phyloP scores from a whole-genome alignment of 2,113 vertebrate species.

The Turdus rufiventris region DNA sequence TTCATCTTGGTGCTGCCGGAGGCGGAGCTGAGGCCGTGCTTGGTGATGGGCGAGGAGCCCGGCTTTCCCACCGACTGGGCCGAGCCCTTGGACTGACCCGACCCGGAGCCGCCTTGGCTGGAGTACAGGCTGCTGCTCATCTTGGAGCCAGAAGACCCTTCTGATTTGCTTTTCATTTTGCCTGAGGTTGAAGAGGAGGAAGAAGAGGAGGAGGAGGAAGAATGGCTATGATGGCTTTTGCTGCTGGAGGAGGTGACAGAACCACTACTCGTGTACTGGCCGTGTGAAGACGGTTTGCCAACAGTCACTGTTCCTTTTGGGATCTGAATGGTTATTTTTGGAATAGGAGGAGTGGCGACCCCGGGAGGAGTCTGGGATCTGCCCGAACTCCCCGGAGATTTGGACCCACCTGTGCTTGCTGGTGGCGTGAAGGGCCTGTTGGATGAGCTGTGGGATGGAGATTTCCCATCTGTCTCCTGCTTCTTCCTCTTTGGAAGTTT shows the following conservation, averaged over 20 bases:
- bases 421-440: slow-evolving; percentile 93
- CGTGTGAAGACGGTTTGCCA: slow-evolving; percentile 90
- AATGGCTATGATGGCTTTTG: slow-evolving; percentile 95
- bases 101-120: slow-evolving; percentile 75
- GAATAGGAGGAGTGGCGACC: slow-evolving; percentile 92
- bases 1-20: slow-evolving; percentile 89
- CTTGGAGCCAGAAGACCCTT: slow-evolving; percentile 85
- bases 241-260: slow-evolving; percentile 81
- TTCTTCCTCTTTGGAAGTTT: slow-evolving; percentile 95
- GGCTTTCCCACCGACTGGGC: slow-evolving; percentile 91
- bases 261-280: slow-evolving; percentile 90
- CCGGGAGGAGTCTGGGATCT: slow-evolving; percentile 94
- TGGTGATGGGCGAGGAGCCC: slow-evolving; percentile 92
- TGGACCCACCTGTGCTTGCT: slow-evolving; percentile 89
- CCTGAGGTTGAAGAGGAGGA: slow-evolving; percentile 87
- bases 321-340: slow-evolving; percentile 98
- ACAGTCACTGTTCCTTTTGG: slow-evolving; percentile 92
- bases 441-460: slow-evolving; percentile 90
- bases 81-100: slow-evolving; percentile 87
- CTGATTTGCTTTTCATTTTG: slow-evolving; percentile 93
- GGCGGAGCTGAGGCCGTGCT: slow-evolving; percentile 83
- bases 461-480: slow-evolving; percentile 90
- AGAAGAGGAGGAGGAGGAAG: slow-evolving; percentile 81
- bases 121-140: slow-evolving; percentile 85
- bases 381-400: slow-evolving; percentile 93